Evolutionary conservation across 2,888 invertebrate species (phyloP).

Genomic region (Linyphia triangularis): DNA sequence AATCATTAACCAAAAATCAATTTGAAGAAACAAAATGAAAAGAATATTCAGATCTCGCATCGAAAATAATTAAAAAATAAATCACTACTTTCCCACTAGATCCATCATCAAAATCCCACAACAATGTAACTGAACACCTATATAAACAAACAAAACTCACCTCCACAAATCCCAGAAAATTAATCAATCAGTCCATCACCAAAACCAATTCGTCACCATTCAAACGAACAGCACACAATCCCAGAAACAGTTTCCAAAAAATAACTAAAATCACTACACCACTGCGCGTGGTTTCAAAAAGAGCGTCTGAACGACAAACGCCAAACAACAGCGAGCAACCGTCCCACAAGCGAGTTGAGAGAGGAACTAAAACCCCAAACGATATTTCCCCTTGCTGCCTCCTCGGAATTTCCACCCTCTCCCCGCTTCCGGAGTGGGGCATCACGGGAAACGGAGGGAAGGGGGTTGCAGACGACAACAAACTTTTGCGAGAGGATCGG

Average conservation of each 20-base stretch:
- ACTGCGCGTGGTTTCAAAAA: background rate
- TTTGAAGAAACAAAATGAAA: too few species aligned
- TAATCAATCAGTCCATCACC: background rate
- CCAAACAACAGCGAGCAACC: conserved; percentile 9
- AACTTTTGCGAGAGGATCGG: conserved; percentile 32
- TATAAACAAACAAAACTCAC: conserved; percentile 1
- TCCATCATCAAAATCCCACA: background rate
- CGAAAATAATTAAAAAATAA: background rate
- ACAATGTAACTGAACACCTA: too few species aligned
- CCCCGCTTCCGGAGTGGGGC: conserved; percentile 49
- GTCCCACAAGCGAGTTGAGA: conserved; percentile 44
- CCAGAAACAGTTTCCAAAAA: background rate
- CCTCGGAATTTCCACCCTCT: conserved; percentile 12
- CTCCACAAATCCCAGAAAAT: too few species aligned
- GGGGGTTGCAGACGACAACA: conserved; percentile 29
- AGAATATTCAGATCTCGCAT: too few species aligned
- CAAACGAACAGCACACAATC: background rate
- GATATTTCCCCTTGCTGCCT: background rate
- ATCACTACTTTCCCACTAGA: background rate
- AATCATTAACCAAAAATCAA: too few species aligned
- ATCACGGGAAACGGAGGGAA: conserved; percentile 34
- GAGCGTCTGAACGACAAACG: background rate
- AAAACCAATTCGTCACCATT: background rate
- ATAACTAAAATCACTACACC: background rate
- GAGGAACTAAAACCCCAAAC: conserved; percentile 36